Percentiles rank a stretch among this genome's conserved stretches.
These are phyloP conservation scores for Labroides dimidiatus DNA, from an alignment of 2,797 vertebrate genomes.

Conservation along the genomic window DNA sequence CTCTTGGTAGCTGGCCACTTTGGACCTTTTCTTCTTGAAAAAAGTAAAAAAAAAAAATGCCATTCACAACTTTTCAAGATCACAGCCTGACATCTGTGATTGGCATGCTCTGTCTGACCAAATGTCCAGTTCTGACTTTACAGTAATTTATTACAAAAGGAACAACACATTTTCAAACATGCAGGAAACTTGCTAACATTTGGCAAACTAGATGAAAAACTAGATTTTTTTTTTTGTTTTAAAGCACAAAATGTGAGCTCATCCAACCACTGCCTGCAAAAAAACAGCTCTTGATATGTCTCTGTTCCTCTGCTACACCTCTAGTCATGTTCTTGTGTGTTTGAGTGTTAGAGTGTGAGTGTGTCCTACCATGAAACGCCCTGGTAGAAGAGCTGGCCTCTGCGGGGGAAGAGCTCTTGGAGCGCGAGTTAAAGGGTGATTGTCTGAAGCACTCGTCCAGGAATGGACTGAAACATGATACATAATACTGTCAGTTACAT, in stretches of 20 bases:
- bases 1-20: no score
- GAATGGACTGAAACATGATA: constrained; percentile 88
- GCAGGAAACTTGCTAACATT: background rate
- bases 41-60: no score
- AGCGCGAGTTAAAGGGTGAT: constrained; percentile 96
- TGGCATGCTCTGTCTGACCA: background rate
- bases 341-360: constrained; percentile 12
- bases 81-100: background rate
- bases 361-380: constrained; percentile 88
- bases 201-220: background rate
- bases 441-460: constrained; percentile 98
- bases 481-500: constrained; percentile 35
- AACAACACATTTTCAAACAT: background rate
- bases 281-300: constrained; percentile 2
- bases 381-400: constrained; percentile 91
- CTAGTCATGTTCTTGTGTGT: background rate
- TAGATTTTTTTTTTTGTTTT: background rate
- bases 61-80: background rate
- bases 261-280: constrained; percentile 8
- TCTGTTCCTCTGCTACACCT: background rate
- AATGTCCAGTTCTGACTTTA: background rate
- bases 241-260: constrained; percentile 1
- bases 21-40: no score
- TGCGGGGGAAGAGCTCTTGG: constrained; percentile 93
- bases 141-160: background rate